Conservation (phyloP, 2,888 invertebrate genomes). For the Matsumyia berberina region DNA sequence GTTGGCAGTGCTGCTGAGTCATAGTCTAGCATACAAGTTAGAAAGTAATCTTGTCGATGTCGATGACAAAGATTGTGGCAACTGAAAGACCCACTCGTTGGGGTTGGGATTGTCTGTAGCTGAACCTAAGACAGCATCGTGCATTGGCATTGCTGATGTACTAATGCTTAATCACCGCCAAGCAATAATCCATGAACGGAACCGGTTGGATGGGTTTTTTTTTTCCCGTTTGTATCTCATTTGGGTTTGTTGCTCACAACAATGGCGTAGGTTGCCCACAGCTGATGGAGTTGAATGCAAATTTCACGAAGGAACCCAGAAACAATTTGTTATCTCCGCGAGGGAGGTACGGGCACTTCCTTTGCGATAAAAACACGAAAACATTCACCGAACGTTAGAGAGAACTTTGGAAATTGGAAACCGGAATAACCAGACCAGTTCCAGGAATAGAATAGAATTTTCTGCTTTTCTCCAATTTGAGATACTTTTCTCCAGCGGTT, state of each 20-base stretch:
- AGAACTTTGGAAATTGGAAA: background rate
- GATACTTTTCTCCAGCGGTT: background rate
- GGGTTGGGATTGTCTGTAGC: background rate
- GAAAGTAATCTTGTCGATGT: constrained; percentile 55
- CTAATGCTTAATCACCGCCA: constrained; percentile 35
- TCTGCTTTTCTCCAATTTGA: background rate
- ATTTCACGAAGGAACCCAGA: background rate
- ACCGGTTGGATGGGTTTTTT: constrained; percentile 46
- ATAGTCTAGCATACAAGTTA: constrained; percentile 40
- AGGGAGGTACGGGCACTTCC: background rate
- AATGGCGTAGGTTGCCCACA: background rate
- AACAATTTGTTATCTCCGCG: no score
- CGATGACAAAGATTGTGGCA: constrained; percentile 27
- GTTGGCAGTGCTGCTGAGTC: constrained; percentile 35
- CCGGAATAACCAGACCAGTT: constrained; percentile 4
- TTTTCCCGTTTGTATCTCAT: background rate
- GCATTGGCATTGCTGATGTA: constrained; percentile 34
- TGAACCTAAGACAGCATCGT: constrained; percentile 19
- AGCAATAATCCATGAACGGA: constrained; percentile 20
- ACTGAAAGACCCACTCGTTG: constrained; percentile 37
- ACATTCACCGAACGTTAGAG: background rate
- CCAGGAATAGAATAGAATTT: constrained; percentile 2
- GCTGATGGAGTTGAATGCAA: constrained; percentile 8
- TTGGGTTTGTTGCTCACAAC: constrained; percentile 18
- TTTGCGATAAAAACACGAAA: background rate